Conservation (phyloP, 1,140 invertebrate genomes). For the Pseudomyrmex cubaensis region DNA sequence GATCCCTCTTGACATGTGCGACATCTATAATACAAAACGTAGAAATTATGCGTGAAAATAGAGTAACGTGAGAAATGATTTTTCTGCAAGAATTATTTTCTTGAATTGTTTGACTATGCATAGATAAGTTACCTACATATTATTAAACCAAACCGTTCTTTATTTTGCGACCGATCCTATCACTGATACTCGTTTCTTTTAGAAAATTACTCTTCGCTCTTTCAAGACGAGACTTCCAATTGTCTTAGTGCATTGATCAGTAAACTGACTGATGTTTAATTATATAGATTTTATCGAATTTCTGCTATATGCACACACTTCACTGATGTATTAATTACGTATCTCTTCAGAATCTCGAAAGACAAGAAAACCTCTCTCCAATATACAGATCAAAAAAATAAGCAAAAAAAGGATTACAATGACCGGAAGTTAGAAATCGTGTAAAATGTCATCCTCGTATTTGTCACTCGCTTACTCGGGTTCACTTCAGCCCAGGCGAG, state of each 20-base stretch:
- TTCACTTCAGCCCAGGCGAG: slow-evolving; percentile 24
- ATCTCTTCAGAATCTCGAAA: background rate
- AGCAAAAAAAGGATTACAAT: slow-evolving; percentile 6
- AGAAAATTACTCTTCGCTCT: slow-evolving; percentile 23
- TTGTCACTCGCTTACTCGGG: slow-evolving; percentile 36
- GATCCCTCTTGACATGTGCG: background rate
- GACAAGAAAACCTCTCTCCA: background rate
- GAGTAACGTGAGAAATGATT: background rate
- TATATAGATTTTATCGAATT: slow-evolving; percentile 32
- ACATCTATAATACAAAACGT: background rate
- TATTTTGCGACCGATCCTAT: slow-evolving; percentile 22
- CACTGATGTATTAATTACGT: background rate
- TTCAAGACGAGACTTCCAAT: slow-evolving; percentile 24
- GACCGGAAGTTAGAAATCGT: slow-evolving; percentile 33
- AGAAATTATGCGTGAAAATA: background rate
- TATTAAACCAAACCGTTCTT: background rate
- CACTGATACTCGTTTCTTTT: background rate
- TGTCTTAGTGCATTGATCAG: background rate
- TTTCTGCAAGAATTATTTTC: slow-evolving; percentile 1
- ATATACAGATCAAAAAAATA: background rate
- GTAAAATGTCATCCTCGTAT: slow-evolving; percentile 26
- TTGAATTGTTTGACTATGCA: background rate
- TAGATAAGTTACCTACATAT: background rate
- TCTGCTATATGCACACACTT: slow-evolving; percentile 33
- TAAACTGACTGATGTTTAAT: slow-evolving; percentile 50